phyloP scores from a whole-genome alignment of 1,140 invertebrate genomes.

The Venturia canescens region DNA sequence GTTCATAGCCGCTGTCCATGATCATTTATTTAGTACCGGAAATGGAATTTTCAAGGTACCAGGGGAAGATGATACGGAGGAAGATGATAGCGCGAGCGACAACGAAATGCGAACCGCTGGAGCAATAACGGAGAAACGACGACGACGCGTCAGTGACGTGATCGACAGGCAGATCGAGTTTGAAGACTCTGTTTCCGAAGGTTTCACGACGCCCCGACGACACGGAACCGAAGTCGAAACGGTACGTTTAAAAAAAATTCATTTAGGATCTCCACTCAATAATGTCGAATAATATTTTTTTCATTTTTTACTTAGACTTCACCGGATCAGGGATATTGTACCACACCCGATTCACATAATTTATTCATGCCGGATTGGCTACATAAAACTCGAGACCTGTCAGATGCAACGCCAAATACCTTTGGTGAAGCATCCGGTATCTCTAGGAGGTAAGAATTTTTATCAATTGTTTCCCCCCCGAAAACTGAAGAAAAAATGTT shows the following conservation, averaged over 20 bases:
- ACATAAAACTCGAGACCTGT: slow-evolving; percentile 25
- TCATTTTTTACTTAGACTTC: slow-evolving; percentile 50
- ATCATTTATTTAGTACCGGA: not conserved
- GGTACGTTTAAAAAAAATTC: slow-evolving; percentile 21
- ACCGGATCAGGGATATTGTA: slow-evolving; percentile 53
- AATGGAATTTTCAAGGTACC: slow-evolving; percentile 21
- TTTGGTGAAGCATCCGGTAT: not conserved
- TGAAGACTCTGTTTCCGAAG: slow-evolving; percentile 39
- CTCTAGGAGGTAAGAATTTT: not conserved
- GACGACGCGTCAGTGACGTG: slow-evolving; percentile 62
- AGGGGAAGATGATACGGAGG: not conserved
- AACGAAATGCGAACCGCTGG: not conserved
- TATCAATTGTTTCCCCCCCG: not conserved
- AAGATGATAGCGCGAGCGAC: not conserved
- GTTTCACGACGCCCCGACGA: slow-evolving; percentile 35
- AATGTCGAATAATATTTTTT: slow-evolving; percentile 12
- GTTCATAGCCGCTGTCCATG: not conserved
- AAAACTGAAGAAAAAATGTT: too few relatives aligned
- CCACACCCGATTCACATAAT: not conserved
- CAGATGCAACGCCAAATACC: slow-evolving; percentile 43
- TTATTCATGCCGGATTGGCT: slow-evolving; percentile 53
- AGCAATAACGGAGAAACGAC: slow-evolving; percentile 50
- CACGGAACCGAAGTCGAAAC: not conserved
- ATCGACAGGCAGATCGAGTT: slow-evolving; percentile 61
- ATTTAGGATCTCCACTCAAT: too few relatives aligned